These are phyloP conservation scores for Capreolus pygargus DNA, from an alignment of 2,113 vertebrate species.

Conservation along the genomic window DNA sequence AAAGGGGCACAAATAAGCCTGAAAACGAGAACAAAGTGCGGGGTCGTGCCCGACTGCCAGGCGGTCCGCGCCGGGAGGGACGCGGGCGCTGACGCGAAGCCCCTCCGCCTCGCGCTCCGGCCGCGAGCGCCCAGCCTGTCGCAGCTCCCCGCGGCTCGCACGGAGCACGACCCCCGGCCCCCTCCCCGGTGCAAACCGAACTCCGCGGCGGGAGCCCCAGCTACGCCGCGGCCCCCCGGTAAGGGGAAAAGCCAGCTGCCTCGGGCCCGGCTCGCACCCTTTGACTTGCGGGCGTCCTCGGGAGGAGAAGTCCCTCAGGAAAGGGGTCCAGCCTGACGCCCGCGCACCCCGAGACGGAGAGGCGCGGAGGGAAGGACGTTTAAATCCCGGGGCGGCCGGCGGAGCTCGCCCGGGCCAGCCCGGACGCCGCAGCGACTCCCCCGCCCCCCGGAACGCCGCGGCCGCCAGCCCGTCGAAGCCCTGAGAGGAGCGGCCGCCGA, in stretches of 20 bases:
- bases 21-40: conserved; percentile 93
- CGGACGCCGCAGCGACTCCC: conserved; percentile 23
- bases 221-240: background rate
- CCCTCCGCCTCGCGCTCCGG: background rate
- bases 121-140: background rate
- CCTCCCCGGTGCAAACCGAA: background rate
- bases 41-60: conserved; percentile 55
- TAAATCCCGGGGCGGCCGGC: conserved; percentile 1
- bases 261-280: background rate
- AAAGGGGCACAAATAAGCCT: conserved; percentile 88
- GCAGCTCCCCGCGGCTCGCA: background rate
- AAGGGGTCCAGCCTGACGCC: background rate
- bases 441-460: conserved; percentile 2
- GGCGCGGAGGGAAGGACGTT: background rate
- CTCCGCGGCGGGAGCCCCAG: background rate
- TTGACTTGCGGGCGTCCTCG: background rate
- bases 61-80: background rate
- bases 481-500: background rate
- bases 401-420: background rate
- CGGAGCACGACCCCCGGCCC: background rate
- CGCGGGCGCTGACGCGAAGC: background rate
- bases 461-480: conserved; percentile 40
- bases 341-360: background rate
- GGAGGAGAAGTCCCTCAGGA: background rate
- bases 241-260: background rate